Base-by-base conservation (phyloP, 2,797 vertebrate genomes). In the Aphelocoma californica region DNA sequence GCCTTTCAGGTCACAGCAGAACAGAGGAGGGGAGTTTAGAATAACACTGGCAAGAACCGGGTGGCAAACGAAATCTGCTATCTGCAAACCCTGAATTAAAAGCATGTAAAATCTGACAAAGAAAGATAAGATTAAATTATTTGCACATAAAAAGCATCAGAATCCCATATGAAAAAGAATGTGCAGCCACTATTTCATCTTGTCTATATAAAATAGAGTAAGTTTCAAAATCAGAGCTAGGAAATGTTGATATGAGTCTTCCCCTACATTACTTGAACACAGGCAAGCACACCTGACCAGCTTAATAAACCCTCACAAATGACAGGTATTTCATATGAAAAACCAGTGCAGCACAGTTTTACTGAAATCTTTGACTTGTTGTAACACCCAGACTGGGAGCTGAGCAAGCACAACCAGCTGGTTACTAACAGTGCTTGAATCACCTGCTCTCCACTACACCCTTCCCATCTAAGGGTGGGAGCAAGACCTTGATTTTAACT, bases 51-150 rank as follows among this genome's bases (percentile, higher is more conserved):
- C 98, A 89, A 99, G 97, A 69, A 99, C 99, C 0, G 98, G 99
- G 88, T 99, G 98, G 95, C 98, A 99, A 61, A 98, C 85, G 90
- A 98, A 98, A 95, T 99, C 98, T 12, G 98, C 98, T 96, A 99
- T 99, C 98, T 99, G 99, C 92, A 99, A 98, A 95, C 98, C 98
- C 96, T 99, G 99, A 97, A 99, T 98, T 96, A 99, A 98, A 97
- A 99, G 98, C 98, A 99, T 98, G 98, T 99, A 99, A 98, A 99
- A 99, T 98, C 99, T 99, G 98, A 97, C 96, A 98, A 96, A 98
- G 97, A 98, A 97, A 97, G 90, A 97, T 25, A 96, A 95, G 64
- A 64, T 97, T 97, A 93, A 95, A 96, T 97, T 96, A 96, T 93
- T 95, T 96, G 88, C 67, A 91, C 65, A 92, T 81, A 92, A 93